Evolutionary conservation across 2,888 invertebrate genomes (phyloP).

Genomic region (Sarcophaga subvicina): DNA sequence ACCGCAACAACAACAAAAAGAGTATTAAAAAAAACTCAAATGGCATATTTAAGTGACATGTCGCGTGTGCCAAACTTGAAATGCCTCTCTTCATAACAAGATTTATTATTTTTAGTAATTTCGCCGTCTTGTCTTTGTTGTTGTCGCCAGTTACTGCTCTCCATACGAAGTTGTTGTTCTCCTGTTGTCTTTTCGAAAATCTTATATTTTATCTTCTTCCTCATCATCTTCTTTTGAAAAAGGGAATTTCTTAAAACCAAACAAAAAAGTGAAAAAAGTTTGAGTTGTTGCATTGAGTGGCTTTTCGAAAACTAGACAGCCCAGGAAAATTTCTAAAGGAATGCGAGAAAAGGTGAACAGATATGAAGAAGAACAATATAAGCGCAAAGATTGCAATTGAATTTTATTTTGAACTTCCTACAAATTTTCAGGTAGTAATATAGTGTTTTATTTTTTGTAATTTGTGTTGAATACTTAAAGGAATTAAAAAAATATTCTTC

Average conservation of each 20-base stretch:
- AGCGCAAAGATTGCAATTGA: neutral
- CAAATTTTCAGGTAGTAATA: neutral
- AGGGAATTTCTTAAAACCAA: constrained; percentile 51
- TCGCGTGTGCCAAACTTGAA: constrained; percentile 72
- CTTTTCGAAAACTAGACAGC: constrained; percentile 51
- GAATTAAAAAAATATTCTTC: too few relatives aligned
- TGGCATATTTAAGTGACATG: constrained; percentile 72
- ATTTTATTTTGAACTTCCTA: constrained; percentile 27
- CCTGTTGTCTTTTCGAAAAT: constrained; percentile 1
- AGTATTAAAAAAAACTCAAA: constrained; percentile 46
- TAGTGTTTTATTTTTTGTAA: neutral
- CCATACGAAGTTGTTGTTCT: neutral
- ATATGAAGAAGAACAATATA: neutral
- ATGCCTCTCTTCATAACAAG: constrained; percentile 46
- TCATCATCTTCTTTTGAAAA: constrained; percentile 14
- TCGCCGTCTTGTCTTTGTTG: constrained; percentile 20
- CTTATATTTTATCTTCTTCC: neutral
- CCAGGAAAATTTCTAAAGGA: neutral
- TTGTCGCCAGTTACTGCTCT: neutral
- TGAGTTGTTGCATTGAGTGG: constrained; percentile 36
- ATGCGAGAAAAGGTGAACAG: neutral
- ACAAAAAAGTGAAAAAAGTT: neutral
- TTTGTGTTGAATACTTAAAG: neutral
- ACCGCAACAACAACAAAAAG: constrained; percentile 54
- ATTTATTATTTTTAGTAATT: constrained; percentile 56